Evolutionary conservation across 2,888 invertebrate genomes (phyloP).

Genomic region (Thereva unica): DNA sequence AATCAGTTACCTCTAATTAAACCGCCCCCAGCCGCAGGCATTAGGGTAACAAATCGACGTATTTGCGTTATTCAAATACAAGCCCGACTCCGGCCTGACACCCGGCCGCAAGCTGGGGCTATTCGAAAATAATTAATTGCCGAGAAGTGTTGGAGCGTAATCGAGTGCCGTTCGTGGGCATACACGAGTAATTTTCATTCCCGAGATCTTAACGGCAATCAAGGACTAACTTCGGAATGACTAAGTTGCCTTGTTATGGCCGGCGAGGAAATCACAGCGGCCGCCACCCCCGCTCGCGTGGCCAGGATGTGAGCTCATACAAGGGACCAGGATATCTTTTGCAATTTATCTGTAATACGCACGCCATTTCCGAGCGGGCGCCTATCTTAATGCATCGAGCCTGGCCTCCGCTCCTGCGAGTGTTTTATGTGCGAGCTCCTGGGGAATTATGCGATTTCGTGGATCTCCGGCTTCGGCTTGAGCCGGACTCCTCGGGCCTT

Average conservation of each 20-base stretch:
- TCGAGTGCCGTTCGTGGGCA: constrained; percentile 30
- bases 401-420: constrained; percentile 15
- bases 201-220: constrained; percentile 40
- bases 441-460: constrained; percentile 30
- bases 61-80: constrained; percentile 31
- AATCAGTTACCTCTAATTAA: constrained; percentile 32
- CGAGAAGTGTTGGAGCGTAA: constrained; percentile 38
- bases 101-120: constrained; percentile 3
- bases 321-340: constrained; percentile 38
- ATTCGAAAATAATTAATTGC: constrained; percentile 40
- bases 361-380: constrained; percentile 39
- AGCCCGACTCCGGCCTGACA: neutral
- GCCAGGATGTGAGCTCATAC: constrained; percentile 20
- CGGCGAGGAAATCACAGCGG: constrained; percentile 29
- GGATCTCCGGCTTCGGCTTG: constrained; percentile 14
- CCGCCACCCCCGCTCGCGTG: constrained; percentile 35
- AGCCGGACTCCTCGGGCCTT: constrained; percentile 10
- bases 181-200: constrained; percentile 34
- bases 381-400: constrained; percentile 41
- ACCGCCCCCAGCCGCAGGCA: constrained; percentile 18
- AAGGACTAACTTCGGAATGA: constrained; percentile 34
- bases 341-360: constrained; percentile 42
- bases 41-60: constrained; percentile 27
- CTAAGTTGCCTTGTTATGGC: constrained; percentile 12
- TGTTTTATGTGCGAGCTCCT: constrained; percentile 33